Conservation (phyloP, 2,113 vertebrate genomes). For the Oreamnos americanus region DNA sequence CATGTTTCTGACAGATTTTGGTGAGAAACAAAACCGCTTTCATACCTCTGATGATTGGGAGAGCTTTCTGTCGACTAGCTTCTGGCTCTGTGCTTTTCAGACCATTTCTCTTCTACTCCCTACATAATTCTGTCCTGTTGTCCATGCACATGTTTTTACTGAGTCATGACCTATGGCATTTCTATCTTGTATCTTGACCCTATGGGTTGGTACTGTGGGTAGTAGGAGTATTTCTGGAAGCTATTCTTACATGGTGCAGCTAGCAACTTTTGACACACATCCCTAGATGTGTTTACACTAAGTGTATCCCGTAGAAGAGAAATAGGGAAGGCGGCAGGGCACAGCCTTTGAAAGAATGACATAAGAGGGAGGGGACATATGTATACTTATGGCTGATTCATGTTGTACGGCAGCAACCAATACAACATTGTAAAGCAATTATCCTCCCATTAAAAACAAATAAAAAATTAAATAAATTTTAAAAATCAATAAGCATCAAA, state of each 20-base stretch:
- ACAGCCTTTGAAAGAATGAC: background rate
- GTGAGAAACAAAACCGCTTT: background rate
- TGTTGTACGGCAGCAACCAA: background rate
- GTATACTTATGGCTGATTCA: background rate
- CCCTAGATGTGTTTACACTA: background rate
- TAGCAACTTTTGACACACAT: too few relatives aligned
- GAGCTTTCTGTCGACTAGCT: background rate
- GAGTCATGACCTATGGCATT: background rate
- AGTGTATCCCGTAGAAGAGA: background rate
- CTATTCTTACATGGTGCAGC: background rate
- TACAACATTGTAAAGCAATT: background rate
- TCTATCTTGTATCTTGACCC: background rate
- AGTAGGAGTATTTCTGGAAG: background rate
- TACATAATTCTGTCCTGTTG: background rate
- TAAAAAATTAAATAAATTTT: background rate
- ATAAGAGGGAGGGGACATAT: background rate
- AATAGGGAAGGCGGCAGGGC: background rate
- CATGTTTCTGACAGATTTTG: background rate
- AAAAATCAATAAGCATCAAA: background rate
- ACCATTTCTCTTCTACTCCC: background rate
- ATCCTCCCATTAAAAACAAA: background rate
- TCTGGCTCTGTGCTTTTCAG: background rate
- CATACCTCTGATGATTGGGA: background rate
- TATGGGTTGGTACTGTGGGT: background rate
- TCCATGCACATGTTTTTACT: background rate